Base-by-base conservation (phyloP, 2,797 vertebrate genomes). In the Acipenser transmontanus region DNA sequence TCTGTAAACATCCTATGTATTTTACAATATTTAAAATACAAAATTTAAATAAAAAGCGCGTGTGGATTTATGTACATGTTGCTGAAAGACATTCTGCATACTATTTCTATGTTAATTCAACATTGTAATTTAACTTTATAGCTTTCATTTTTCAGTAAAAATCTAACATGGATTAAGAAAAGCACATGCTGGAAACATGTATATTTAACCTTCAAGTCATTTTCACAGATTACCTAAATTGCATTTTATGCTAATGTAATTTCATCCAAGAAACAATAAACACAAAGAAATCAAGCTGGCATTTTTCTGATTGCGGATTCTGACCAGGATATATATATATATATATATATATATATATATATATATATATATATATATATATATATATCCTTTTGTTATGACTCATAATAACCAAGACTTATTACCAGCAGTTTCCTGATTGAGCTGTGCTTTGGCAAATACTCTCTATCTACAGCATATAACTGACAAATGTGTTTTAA, bases 341-440 rank as follows among this genome's bases (percentile, higher is more conserved):
- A 34, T 34, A 34, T 34, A 34, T 34, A 34, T 34, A 34, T 34
- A 34, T 34, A 34, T 34, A 34, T 34, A 34, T 34, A 34, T 34
- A 34, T 34, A 34, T 34, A 34, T 34, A 34, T 34, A 34, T 34
- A 34, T 34, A 34, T 34, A n/a, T 70, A 49, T 57, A 10, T 50
- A 12, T 48, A 11, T 14, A 6, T 34, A 17, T 63, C 63, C 67
- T 64, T 48, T 56, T 50, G 12, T 13, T n/a, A 51, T 73, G 74
- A 76, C 77, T 76, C 74, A 71, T 72, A 66, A 75, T 69, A 66
- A 75, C 70, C 68, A 67, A 63, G 68, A 50, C 64, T 74, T 74
- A 74, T 79, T 82, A 79, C 73, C 74, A 57, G 34, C 34, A 34
- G 11, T 11, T 57, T 57, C 73, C 71, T 56, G 8, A 69, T 72